Conservation (phyloP, 2,888 invertebrate species). For the Rhagophthalmus giganteus region DNA sequence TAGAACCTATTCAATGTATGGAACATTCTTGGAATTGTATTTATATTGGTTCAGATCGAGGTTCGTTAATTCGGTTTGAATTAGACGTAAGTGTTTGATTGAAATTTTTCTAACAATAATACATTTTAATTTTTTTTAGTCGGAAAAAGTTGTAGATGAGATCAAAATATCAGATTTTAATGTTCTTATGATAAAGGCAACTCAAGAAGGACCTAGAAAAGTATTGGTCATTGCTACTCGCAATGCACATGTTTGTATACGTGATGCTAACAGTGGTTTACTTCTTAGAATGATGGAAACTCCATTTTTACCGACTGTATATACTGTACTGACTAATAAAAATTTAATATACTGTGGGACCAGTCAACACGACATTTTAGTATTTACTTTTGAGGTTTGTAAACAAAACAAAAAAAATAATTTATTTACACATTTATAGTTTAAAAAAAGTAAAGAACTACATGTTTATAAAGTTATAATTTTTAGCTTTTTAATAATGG, state of each 20-base stretch:
- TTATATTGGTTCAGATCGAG: constrained; percentile 73
- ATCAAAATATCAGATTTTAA: constrained; percentile 59
- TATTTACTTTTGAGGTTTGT: constrained; percentile 76
- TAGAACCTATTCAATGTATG: constrained; percentile 73
- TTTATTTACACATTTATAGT: constrained; percentile 3
- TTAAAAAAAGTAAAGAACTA: no score
- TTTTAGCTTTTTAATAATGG: no score
- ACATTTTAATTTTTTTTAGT: constrained; percentile 32
- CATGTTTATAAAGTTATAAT: no score
- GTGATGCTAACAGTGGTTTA: constrained; percentile 73
- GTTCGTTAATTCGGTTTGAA: constrained; percentile 70
- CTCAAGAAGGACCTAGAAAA: constrained; percentile 72
- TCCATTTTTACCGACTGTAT: constrained; percentile 65
- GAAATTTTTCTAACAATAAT: not conserved
- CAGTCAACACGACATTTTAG: constrained; percentile 69
- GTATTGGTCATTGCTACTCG: constrained; percentile 72
- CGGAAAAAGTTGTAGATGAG: constrained; percentile 39
- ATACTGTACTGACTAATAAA: constrained; percentile 68
- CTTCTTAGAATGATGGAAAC: constrained; percentile 66
- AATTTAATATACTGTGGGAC: constrained; percentile 78
- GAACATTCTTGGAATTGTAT: constrained; percentile 72
- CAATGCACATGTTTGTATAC: constrained; percentile 69
- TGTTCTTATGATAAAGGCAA: constrained; percentile 70
- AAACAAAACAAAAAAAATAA: constrained; percentile 6
- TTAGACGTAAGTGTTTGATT: constrained; percentile 60